Evolutionary conservation across 2,113 vertebrate species (phyloP), one percentile per base, ranked within the genome.

Genomic region (Odontesthes bonariensis): DNA sequence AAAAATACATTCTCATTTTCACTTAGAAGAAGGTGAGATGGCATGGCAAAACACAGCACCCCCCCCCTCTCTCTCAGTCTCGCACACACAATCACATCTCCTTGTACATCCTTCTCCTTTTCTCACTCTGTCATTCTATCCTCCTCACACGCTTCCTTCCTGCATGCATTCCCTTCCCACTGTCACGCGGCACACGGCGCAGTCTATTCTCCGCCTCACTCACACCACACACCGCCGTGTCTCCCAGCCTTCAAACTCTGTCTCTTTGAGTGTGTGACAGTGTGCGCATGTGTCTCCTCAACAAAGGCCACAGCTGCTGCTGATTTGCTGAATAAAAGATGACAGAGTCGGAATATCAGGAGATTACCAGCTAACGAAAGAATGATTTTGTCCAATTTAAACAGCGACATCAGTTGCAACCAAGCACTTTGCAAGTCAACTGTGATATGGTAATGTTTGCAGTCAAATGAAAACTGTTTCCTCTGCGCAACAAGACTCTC

Each of bases 1-100:
- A 87, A 88, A 91, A 92, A 92, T 90, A 92, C 68, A 74, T 86
- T 89, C 75, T 90, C 80, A 92, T 91, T 92, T 90, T 91, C 90
- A 80, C 87, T 82, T 73, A 38, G 67, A 54, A 38, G 44, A 77
- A 86, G 88, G 89, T 91, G 90, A 83, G 77, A 84, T 82, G 73
- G 65, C 85, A 53, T 76, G 7, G 85, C 73, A 88, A 87, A 85
- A 86, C 85, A 89, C 83, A 86, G 78, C 62, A 31, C 23, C 82
- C 81, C 83, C 70, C 73, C 49, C 27, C 23, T 19, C 46, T 67
- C 47, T 31, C 71, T 65, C 44, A 35, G 55, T 82, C 72, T 77
- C 76, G 10, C 35, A 68, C 72, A 68, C 73, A 59, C 20, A 74
- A 79, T 82, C 78, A 78, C 65, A 47, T 84, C 62, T 71, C 33